A percentile compares a stretch with the other conserved stretches of the same genome.
Evolutionary conservation across 2,888 invertebrate genomes (phyloP).

Genomic region (Lasioglossum malachurum): DNA sequence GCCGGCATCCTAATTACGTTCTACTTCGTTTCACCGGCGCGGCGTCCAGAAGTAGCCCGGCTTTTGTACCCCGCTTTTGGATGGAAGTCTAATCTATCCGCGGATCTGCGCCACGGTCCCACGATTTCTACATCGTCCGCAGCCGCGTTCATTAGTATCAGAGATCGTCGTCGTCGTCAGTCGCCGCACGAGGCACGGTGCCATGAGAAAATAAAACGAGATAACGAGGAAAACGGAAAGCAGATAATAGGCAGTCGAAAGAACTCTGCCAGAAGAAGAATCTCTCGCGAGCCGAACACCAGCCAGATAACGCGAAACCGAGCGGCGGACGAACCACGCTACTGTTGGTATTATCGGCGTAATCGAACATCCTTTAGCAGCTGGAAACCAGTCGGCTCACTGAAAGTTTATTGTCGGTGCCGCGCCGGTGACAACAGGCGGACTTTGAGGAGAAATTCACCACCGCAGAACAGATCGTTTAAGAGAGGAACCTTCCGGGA

Average conservation of each 20-base stretch:
- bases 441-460: not conserved
- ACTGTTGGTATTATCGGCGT: conserved; percentile 10
- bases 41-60: conserved; percentile 49
- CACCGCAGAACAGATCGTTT: not conserved
- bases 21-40: conserved; percentile 32
- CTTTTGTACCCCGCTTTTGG: conserved; percentile 61
- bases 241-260: conserved; percentile 51
- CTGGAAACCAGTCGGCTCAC: not conserved
- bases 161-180: conserved; percentile 40
- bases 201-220: conserved; percentile 66
- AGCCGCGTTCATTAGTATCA: conserved; percentile 57
- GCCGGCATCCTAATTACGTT: conserved; percentile 44
- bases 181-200: conserved; percentile 42
- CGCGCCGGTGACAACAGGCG: not conserved
- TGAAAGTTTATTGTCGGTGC: conserved; percentile 10
- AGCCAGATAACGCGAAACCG: conserved; percentile 39
- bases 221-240: conserved; percentile 62
- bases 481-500: not conserved
- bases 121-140: conserved; percentile 64
- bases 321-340: not conserved
- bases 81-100: conserved; percentile 57
- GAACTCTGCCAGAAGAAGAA: conserved; percentile 18
- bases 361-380: conserved; percentile 32
- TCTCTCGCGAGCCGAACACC: not conserved
- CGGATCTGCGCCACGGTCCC: conserved; percentile 58